Evolutionary conservation across 2,797 vertebrate species (phyloP).

Genomic region (Oreortyx pictus): DNA sequence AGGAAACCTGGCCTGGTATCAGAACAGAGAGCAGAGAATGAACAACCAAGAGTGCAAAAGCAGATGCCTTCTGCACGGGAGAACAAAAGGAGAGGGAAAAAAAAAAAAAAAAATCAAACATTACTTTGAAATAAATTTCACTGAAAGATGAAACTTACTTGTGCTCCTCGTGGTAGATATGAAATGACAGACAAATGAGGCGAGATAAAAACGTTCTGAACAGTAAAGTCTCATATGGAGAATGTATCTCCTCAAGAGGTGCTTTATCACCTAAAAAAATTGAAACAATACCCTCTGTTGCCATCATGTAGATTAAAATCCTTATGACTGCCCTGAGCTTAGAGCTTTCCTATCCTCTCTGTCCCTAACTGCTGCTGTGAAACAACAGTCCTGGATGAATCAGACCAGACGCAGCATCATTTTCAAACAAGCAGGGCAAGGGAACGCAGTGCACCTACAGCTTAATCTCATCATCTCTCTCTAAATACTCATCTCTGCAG

Average conservation of each 20-base stretch:
- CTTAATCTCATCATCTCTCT: not conserved
- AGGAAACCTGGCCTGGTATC: not conserved
- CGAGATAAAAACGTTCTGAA: constrained; percentile 83
- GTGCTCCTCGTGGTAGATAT: constrained; percentile 80
- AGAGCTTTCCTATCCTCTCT: not conserved
- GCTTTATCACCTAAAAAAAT: constrained; percentile 67
- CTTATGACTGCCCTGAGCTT: not conserved
- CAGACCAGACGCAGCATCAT: not conserved
- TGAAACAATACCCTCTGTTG: not conserved
- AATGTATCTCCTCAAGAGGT: constrained; percentile 76
- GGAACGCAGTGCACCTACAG: not conserved
- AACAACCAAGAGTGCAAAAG: not conserved
- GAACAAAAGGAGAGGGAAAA: not conserved
- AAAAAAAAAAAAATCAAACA: not conserved
- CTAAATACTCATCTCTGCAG: not conserved
- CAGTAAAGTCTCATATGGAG: constrained; percentile 82
- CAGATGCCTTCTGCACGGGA: not conserved
- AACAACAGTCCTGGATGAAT: not conserved
- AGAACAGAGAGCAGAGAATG: not conserved
- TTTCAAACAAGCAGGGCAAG: not conserved
- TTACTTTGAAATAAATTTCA: not conserved
- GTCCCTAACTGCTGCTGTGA: not conserved
- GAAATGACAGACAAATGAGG: constrained; percentile 85
- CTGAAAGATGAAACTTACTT: constrained; percentile 78
- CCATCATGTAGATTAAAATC: not conserved